These are phyloP conservation scores for Athalia circularis DNA, from an alignment of 2,888 invertebrate genomes.

Conservation along the genomic window DNA sequence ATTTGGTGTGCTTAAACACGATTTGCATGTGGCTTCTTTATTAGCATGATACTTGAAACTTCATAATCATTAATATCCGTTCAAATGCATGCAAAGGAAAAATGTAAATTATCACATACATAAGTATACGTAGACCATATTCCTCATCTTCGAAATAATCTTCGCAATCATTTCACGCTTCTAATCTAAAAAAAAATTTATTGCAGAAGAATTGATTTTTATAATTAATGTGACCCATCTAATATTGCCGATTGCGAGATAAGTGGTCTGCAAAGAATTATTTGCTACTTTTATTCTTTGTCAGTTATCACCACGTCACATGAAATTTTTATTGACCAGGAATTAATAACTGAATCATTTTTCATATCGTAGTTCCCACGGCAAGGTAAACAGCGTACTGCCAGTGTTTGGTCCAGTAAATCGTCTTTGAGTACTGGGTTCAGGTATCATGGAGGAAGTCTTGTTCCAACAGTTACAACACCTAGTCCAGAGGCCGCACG, in stretches of 20 bases:
- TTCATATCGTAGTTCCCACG: constrained; percentile 78
- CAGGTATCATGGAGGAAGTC: constrained; percentile 90
- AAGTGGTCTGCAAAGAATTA: too few species aligned
- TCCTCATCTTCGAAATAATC: too few species aligned
- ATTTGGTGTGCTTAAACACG: constrained; percentile 20
- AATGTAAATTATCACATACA: too few species aligned
- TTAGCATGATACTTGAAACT: constrained; percentile 22
- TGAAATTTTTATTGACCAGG: not conserved
- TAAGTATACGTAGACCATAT: too few species aligned
- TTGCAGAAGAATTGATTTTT: too few species aligned
- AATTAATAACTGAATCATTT: not conserved
- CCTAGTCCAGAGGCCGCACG: constrained; percentile 92
- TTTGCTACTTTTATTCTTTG: not conserved
- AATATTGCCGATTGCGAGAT: too few species aligned
- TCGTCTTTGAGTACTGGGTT: constrained; percentile 91
- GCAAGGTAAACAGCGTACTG: constrained; percentile 85
- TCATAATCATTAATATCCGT: not conserved
- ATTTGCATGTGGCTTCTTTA: constrained; percentile 19
- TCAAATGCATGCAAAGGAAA: too few species aligned
- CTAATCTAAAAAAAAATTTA: too few species aligned
- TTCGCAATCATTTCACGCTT: too few species aligned
- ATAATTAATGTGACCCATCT: too few species aligned
- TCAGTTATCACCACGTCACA: not conserved
- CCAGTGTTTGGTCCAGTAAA: constrained; percentile 93
- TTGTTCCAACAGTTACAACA: constrained; percentile 85